Evolutionary conservation across 23 tunicate genomes (phyloP), one percentile per base, ranked within the genome.

Genomic region (Clavelina lepadiformis): DNA sequence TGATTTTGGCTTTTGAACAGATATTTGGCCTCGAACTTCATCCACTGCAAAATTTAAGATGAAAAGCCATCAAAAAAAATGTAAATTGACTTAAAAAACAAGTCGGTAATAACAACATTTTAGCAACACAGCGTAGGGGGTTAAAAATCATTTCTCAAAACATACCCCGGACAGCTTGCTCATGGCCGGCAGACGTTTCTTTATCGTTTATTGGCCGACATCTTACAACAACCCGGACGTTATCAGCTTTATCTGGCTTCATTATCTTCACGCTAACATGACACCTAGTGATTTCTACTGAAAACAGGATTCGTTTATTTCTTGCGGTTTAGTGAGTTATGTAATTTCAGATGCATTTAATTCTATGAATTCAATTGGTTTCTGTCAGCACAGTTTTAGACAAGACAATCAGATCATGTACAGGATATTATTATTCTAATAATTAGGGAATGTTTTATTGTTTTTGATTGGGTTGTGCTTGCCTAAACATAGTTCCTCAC

Each of bases 181-280:
- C 67, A 71, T 75, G 67, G 0, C 75, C 76, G 31, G 67, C 59
- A 0, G 58, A 33, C 4, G 15, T 75, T 31, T 91, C 98, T 38
- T 82, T 81, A 19, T 75, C 72, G 63, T 91, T 91, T 46, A 91
- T 32, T 3, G 98, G 98, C 24, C 98, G 76, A 65, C 98, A 91
- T 70, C 98, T 61, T n/a, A 91, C 98, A 35, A 91, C 88, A 44
- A 91, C 98, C 71, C 63, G 69, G 11, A 91, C 91, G 66, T 91
- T 91, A 69, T 91, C 98, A 31, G 67, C 78, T 33, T 64, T 78
- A 35, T 86, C 95, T 26, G 63, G 21, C 8, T n/a, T n/a, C 56
- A 20, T 73, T 73, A n/a, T n/a, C n/a, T n/a, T n/a, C n/a, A n/a
- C n/a, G n/a, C n/a, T n/a, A n/a, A n/a, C n/a, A n/a, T n/a, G n/a